These are phyloP conservation scores for Drosophila aldrichi DNA, from an alignment of 2,888 invertebrate species.

Conservation along the genomic window DNA sequence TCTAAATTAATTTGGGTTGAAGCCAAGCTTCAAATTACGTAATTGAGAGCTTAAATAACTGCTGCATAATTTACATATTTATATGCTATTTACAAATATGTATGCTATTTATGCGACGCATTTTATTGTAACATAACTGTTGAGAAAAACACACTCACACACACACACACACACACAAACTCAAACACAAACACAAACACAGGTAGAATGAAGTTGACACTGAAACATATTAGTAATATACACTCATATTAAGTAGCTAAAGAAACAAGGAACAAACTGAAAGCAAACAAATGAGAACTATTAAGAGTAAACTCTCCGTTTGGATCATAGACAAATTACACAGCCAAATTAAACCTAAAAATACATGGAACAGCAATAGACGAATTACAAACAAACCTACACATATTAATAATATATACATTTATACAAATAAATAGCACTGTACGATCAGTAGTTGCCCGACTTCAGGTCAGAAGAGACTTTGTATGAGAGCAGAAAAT, in stretches of 20 bases:
- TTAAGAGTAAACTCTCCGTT: not conserved
- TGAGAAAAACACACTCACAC: conserved; percentile 26
- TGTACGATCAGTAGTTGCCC: conserved; percentile 11
- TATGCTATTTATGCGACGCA: conserved; percentile 35
- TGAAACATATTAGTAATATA: conserved; percentile 26
- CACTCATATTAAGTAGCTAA: conserved; percentile 58
- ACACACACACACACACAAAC: conserved; percentile 18
- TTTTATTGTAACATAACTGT: conserved; percentile 7
- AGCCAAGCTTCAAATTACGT: conserved; percentile 72
- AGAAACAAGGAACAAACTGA: conserved; percentile 19
- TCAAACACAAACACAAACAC: conserved; percentile 25
- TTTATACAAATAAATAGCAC: conserved; percentile 6
- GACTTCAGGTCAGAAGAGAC: conserved; percentile 29
- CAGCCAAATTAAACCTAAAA: conserved; percentile 2
- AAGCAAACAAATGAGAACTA: conserved; percentile 8
- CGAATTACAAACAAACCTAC: conserved; percentile 45
- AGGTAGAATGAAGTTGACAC: conserved; percentile 15
- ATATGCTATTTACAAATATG: conserved; percentile 33
- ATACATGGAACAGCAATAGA: conserved; percentile 54
- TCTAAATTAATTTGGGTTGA: conserved; percentile 70
- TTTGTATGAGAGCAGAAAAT: conserved; percentile 7
- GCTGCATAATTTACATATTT: conserved; percentile 42
- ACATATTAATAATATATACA: conserved; percentile 10
- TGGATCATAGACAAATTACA: too few species aligned
- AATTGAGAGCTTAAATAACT: conserved; percentile 73